Conservation (phyloP, 2,113 vertebrate genomes). For the Chelonoidis abingdonii region DNA sequence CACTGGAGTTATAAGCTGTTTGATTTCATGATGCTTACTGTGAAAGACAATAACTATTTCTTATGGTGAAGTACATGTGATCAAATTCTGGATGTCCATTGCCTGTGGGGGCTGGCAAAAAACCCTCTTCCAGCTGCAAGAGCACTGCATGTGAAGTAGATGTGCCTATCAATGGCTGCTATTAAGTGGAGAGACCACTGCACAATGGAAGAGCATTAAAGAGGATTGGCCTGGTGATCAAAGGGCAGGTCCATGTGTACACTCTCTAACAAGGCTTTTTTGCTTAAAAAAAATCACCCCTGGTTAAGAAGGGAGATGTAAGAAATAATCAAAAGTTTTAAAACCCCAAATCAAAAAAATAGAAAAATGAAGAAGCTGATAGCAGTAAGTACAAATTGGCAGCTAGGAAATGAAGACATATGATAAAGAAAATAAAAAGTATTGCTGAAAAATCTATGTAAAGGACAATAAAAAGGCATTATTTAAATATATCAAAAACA, state of each 20-base stretch:
- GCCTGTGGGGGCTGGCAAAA: background rate
- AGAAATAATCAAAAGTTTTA: background rate
- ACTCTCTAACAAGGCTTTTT: background rate
- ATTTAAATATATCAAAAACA: background rate
- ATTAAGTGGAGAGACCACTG: background rate
- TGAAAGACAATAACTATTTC: background rate
- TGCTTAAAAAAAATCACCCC: background rate
- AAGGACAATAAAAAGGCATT: background rate
- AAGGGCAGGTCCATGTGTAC: background rate
- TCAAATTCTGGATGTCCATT: background rate
- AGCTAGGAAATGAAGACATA: background rate
- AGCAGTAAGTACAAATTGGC: background rate
- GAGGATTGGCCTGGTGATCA: background rate
- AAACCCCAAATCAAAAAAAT: background rate
- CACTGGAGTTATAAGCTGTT: slow-evolving; percentile 34
- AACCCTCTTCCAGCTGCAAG: background rate
- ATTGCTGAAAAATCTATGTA: background rate
- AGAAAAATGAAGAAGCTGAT: background rate
- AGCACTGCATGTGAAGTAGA: background rate
- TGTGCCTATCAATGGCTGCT: background rate
- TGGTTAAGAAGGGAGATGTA: background rate
- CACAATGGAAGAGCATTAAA: background rate
- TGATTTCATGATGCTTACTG: slow-evolving; percentile 36
- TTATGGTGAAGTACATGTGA: background rate
- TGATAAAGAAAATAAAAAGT: background rate